Base-by-base conservation (phyloP, 2,888 invertebrate species). In the Oeneis ivallda region DNA sequence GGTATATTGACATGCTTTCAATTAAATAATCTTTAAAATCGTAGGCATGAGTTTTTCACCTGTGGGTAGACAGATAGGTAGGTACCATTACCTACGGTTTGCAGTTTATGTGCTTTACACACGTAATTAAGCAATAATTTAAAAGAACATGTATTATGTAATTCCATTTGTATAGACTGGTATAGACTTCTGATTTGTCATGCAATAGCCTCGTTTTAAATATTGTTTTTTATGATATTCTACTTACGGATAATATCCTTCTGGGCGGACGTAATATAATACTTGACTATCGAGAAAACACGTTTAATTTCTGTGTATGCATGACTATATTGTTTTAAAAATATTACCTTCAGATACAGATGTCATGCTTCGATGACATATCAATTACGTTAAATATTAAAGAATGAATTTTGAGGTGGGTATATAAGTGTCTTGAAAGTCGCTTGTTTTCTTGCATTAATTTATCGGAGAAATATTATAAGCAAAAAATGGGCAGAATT, bases 41-140 rank as follows among this genome's bases (percentile, higher is more conserved):
- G 45, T 72, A 70, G 13, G 10, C 9, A 32, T 10, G 9, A 32
- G 41, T 43, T 10, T 45, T 64, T 53, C 62, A 26, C 53, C 65
- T 63, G 63, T 65, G 58, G 66, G 67, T 68, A 64, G 64, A 67
- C 68, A 66, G 62, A 67, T 73, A 26, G 26, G n/a, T n/a, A n/a
- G n/a, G n/a, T n/a, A n/a, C n/a, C n/a, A n/a, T n/a, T n/a, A 26
- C 26, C 26, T 0, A 74, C 71, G 75, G 72, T 76, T 72, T 68
- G 73, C 70, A 70, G 76, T 79, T 80, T 77, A 81, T 80, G 75
- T 74, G 69, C 62, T 76, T 78, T 79, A 77, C 63, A 74, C 79
- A 78, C 75, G 79, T 82, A 82, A 84, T 84, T 77, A 83, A 84
- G 82, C 72, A 78, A 84, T 85, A 85, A 83, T 76, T 82, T 82